Evolutionary conservation across 1,140 invertebrate species (phyloP), one percentile per base, ranked within the genome.

Genomic region (Drosophila pachea): DNA sequence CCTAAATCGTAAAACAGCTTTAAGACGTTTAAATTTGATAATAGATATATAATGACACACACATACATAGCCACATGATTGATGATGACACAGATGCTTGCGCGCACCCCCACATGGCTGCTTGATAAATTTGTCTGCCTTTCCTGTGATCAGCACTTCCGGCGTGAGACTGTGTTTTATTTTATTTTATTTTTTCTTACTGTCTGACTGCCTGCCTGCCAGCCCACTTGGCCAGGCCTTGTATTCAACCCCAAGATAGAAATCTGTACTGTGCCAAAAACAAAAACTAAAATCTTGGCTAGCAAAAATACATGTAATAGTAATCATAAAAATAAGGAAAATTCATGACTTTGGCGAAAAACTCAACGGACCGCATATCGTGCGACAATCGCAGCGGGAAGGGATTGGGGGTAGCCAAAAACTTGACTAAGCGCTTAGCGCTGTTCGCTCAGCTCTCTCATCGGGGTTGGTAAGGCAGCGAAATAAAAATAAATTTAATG

Each of bases 401-500:
- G 8, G 4, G 60, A 73, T 14, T 14, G 40, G 40, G 16, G 45
- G 7, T 7, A 43, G 40, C 5, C 40, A 43, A 43, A 16, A 43
- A 58, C 49, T 68, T 72, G 40, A 49, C 69, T 74, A 73, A 75
- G 73, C 69, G 68, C 63, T 72, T 72, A 72, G 11, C 49, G 65
- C 63, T 73, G 70, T 48, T 62, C 56, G 14, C 43, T 38, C 69
- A 61, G 70, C 67, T 78, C 22, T 22, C 22, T 22, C 50, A 45
- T 50, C 84, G 79, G 76, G 56, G 76, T 63, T 71, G 65, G 49
- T 61, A 67, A 54, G 61, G 31, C 61, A 59, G 50, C 16, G 55
- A 81, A 86, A 84, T 81, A 84, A 81, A 84, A 84, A 86, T 86
- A 86, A 86, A 86, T 86, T 86, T 86, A 86, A 86, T 86, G 81